These are phyloP conservation scores for silkworm (Bombyx mori) DNA, from an alignment of 1,140 invertebrate species.

Conservation along the genomic window ASM3026992v2 NC_085112.1:6132001-6132500, in stretches of 20 bases:
- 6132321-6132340: conserved; percentile 45
- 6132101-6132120: conserved; percentile 50
- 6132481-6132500: too few relatives aligned
- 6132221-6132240: conserved; percentile 58
- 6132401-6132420: conserved; percentile 56
- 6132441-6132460: conserved; percentile 40
- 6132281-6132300: conserved; percentile 52
- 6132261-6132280: conserved; percentile 38
- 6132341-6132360: conserved; percentile 50
- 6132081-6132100: conserved; percentile 32
- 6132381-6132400: conserved; percentile 42
- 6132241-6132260: conserved; percentile 64
- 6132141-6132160: conserved; percentile 55
- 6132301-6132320: conserved; percentile 44
- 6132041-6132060: conserved; percentile 58
- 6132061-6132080: conserved; percentile 29
- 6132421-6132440: conserved; percentile 42
- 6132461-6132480: conserved; percentile 14
- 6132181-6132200: conserved; percentile 5
- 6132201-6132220: conserved; percentile 59
- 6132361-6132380: conserved; percentile 63
- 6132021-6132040: conserved; percentile 51
- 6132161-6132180: conserved; percentile 21
- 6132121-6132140: conserved; percentile 36
- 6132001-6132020: conserved; percentile 61